phyloP scores from a whole-genome alignment of 30 jellyfish, hydroid and myxozoan species.

The Sanderia malayensis region DNA sequence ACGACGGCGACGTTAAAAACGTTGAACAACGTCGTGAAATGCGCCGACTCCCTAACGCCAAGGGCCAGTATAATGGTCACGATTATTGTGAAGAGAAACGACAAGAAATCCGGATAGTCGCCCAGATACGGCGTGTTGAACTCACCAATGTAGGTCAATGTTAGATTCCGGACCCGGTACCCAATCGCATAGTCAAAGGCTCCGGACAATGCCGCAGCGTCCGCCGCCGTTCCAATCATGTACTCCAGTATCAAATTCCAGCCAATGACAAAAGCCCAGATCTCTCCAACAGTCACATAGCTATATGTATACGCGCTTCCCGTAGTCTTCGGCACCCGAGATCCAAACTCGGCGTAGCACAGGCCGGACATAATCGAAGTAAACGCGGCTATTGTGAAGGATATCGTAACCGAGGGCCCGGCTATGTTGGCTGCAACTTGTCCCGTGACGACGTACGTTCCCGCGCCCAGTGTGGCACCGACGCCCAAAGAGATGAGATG shows the following conservation, averaged over 20 bases:
- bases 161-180: constrained; percentile 79
- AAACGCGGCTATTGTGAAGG: constrained; percentile 97
- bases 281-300: constrained; percentile 98
- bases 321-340: constrained; percentile 98
- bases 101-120: constrained; percentile 89
- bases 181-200: constrained; percentile 97
- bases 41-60: constrained; percentile 97
- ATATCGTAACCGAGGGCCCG: constrained; percentile 97
- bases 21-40: constrained; percentile 83
- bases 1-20: constrained; percentile 84
- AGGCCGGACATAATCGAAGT: constrained; percentile 96
- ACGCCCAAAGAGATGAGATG: constrained; percentile 95
- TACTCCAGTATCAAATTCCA: constrained; percentile 97
- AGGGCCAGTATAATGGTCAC: constrained; percentile 90
- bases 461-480: constrained; percentile 99
- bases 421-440: constrained; percentile 99
- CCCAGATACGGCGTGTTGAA: constrained; percentile 89
- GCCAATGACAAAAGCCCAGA: constrained; percentile 99
- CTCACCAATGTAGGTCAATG: constrained; percentile 75
- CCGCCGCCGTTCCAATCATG: constrained; percentile 99
- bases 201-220: constrained; percentile 99
- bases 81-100: constrained; percentile 79
- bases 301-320: constrained; percentile 99
- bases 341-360: constrained; percentile 98
- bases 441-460: constrained; percentile 99